Percentiles rank a stretch among this genome's conserved stretches.
Conservation (phyloP, 1,140 invertebrate species). For the Macrocentrus cingulum region DNA sequence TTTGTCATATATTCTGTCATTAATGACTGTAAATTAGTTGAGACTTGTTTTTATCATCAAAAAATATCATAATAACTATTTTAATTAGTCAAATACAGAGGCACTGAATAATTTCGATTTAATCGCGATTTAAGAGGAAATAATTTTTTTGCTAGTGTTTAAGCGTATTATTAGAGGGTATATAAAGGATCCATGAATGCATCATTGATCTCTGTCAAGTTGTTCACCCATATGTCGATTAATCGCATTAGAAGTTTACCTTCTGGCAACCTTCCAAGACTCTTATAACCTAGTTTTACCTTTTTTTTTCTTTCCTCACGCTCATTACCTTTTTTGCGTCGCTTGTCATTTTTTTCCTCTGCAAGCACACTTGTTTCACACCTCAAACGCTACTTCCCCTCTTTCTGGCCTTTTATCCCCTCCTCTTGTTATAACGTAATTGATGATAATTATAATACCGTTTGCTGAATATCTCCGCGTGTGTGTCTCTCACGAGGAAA, state of each 20-base stretch:
- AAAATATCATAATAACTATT: too few relatives aligned
- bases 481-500: constrained; percentile 20
- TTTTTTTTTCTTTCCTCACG: neutral
- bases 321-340: neutral
- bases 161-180: too few relatives aligned
- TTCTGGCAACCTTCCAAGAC: constrained; percentile 5
- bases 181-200: too few relatives aligned
- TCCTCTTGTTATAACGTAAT: constrained; percentile 27
- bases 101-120: too few relatives aligned
- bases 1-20: too few relatives aligned
- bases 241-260: constrained; percentile 13
- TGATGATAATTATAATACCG: constrained; percentile 29
- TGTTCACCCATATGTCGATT: neutral
- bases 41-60: too few relatives aligned
- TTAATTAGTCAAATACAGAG: too few relatives aligned
- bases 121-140: too few relatives aligned
- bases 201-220: neutral
- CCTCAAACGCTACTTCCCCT: constrained; percentile 4
- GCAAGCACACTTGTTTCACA: neutral
- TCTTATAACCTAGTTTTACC: neutral
- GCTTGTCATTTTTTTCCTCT: neutral
- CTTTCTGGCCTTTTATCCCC: neutral
- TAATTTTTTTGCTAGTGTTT: too few relatives aligned
- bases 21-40: too few relatives aligned
- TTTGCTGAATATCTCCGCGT: constrained; percentile 21